Evolutionary conservation across 2,113 vertebrate species (phyloP).

Genomic region (Oryzias javanicus): DNA sequence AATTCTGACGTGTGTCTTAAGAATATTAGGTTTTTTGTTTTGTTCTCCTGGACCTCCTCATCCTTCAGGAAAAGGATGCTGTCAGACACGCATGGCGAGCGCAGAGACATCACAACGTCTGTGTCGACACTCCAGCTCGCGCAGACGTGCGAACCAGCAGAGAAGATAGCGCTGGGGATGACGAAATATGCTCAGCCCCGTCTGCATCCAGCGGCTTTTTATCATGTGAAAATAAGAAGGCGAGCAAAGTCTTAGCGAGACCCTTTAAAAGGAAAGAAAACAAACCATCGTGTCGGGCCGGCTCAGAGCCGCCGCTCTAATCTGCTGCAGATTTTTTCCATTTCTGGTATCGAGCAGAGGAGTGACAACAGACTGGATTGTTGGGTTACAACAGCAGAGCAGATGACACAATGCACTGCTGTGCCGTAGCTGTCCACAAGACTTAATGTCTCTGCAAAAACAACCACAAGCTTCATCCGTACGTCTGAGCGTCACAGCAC

Average conservation of each 20-base stretch:
- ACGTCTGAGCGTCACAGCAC: constrained; percentile 6
- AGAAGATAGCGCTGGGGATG: too few relatives aligned
- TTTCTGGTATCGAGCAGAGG: neutral
- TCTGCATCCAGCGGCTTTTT: neutral
- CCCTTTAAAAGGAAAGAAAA: neutral
- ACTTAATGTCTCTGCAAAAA: constrained; percentile 7
- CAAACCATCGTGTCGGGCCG: constrained; percentile 9
- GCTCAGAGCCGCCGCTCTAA: neutral
- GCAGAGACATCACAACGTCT: too few relatives aligned
- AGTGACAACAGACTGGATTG: constrained; percentile 47
- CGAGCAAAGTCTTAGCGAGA: neutral
- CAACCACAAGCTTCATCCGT: constrained; percentile 21
- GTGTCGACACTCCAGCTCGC: too few relatives aligned
- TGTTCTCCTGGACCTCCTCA: too few relatives aligned
- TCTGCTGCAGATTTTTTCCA: constrained; percentile 3
- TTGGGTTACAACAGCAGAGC: constrained; percentile 35
- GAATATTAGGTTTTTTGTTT: too few relatives aligned
- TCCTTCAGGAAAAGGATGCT: neutral
- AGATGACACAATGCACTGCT: constrained; percentile 12
- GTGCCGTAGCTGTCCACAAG: constrained; percentile 14
- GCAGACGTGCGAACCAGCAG: too few relatives aligned
- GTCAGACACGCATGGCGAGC: constrained; percentile 7
- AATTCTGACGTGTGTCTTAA: too few relatives aligned
- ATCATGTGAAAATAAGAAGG: too few relatives aligned
- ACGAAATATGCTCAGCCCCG: too few relatives aligned